Evolutionary conservation across 2,797 vertebrate genomes (phyloP), one percentile per base, ranked within the genome.

Genomic region (Enteromius treurensis): DNA sequence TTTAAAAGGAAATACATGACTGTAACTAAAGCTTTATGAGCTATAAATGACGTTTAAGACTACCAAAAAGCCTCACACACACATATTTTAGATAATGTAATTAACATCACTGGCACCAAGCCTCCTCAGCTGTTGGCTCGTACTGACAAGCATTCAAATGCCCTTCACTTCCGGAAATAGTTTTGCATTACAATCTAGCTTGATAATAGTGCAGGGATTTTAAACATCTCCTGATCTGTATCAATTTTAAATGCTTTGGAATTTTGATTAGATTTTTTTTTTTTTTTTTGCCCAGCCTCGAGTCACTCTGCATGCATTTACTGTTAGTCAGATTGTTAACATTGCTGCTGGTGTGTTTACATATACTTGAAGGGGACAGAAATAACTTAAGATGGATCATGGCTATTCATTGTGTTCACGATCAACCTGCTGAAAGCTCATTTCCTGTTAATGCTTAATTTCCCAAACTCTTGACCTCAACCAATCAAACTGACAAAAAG

Each of bases 391-490:
- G n/a, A 32, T 32, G 29, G 71, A 62, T 55, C 81, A 60, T 58
- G 49, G 32, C 32, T 67, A 3, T 47, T 69, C 73, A 23, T 45
- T 75, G 21, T 34, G n/a, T 58, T 55, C 8, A 26, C 13, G 51
- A 51, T 29, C 10, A 70, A 49, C 8, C 81, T 34, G 62, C 32
- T 69, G 51, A 70, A 77, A 83, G 65, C 81, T 58, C 23, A 7
- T 70, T 83, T 83, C 82, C 75, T 26, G 53, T 21, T 34, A 37
- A 62, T 10, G 51, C 53, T 11, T 70, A n/a, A 62, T 77, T 78
- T 62, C 81, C 65, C 81, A 29, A 70, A 60, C 37, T 37, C 58
- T 13, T 71, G 34, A 23, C 67, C 69, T 80, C 64, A 32, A 11
- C 62, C 34, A 71, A 74, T 69, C 34, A 71, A 62, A 34, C 64